phyloP scores from a whole-genome alignment of 2,797 vertebrate species.

The Sebastes oblongus region DNA sequence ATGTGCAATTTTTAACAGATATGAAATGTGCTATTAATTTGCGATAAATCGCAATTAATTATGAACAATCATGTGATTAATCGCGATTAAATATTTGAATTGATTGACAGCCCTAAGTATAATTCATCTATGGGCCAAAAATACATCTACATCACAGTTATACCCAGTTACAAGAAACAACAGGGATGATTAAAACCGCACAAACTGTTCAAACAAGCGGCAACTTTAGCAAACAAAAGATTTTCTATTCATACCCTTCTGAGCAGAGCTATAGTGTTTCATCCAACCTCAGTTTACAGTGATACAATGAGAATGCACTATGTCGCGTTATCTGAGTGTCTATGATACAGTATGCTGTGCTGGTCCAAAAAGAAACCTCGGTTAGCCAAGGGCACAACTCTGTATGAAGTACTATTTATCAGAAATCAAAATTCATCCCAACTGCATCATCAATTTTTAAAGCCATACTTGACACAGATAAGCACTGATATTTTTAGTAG shows the following conservation, averaged over 20 bases:
- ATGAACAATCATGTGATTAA: too few relatives aligned
- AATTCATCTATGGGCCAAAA: neutral
- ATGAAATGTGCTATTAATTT: too few relatives aligned
- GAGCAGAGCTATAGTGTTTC: neutral
- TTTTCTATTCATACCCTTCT: neutral
- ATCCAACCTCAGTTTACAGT: neutral
- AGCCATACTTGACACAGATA: slow-evolving; percentile 46
- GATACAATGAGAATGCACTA: neutral
- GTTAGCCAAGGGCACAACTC: neutral
- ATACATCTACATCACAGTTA: neutral
- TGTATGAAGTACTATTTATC: neutral
- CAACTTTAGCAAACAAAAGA: neutral
- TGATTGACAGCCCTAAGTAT: too few relatives aligned
- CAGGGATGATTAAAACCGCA: neutral
- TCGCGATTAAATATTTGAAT: too few relatives aligned
- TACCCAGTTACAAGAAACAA: neutral
- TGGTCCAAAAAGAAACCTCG: neutral
- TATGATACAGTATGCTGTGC: neutral
- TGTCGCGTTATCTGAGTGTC: neutral
- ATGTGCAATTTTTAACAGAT: too few relatives aligned
- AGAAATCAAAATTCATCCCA: slow-evolving; percentile 22
- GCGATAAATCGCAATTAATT: too few relatives aligned
- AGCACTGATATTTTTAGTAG: slow-evolving; percentile 46
- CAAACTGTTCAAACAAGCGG: neutral
- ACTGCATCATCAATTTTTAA: slow-evolving; percentile 19